Percentiles rank a stretch among this genome's conserved stretches.
Evolutionary conservation across 2,113 vertebrate genomes (phyloP).

Genomic region (Scalopus aquaticus): DNA sequence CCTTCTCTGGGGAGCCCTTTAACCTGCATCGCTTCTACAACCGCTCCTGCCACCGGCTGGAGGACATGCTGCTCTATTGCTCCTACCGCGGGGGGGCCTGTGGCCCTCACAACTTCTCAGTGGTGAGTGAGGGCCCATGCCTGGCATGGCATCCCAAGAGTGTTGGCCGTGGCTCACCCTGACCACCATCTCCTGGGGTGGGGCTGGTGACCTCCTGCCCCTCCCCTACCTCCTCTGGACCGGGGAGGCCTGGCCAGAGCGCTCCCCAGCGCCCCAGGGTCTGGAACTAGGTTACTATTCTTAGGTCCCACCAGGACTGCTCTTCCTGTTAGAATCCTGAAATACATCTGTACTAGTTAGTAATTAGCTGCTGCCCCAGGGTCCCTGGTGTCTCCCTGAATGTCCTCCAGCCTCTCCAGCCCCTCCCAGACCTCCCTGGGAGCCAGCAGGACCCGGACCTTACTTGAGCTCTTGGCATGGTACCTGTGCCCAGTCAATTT

Average conservation of each 20-base stretch:
- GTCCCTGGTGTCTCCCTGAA: neutral
- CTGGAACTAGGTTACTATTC: neutral
- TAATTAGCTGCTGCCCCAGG: neutral
- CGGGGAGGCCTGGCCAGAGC: neutral
- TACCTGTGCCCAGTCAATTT: neutral
- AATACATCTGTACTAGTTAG: neutral
- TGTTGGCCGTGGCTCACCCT: neutral
- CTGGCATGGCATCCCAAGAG: neutral
- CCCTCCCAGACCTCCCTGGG: neutral
- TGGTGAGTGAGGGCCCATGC: slow-evolving; percentile 87
- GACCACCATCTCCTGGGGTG: neutral
- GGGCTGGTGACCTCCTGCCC: neutral
- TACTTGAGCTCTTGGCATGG: neutral
- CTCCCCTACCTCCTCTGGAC: neutral
- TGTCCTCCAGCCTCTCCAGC: neutral
- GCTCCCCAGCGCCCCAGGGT: neutral
- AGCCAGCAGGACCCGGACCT: neutral
- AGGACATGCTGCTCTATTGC: slow-evolving; percentile 96
- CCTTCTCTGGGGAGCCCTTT: slow-evolving; percentile 84
- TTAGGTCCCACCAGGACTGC: neutral
- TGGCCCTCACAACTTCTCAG: slow-evolving; percentile 90
- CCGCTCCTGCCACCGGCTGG: slow-evolving; percentile 93
- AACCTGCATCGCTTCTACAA: slow-evolving; percentile 92
- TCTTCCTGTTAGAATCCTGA: neutral
- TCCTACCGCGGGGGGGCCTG: slow-evolving; percentile 90